Evolutionary conservation across 2,888 invertebrate genomes (phyloP).

Genomic region (Choreutis nemorana): DNA sequence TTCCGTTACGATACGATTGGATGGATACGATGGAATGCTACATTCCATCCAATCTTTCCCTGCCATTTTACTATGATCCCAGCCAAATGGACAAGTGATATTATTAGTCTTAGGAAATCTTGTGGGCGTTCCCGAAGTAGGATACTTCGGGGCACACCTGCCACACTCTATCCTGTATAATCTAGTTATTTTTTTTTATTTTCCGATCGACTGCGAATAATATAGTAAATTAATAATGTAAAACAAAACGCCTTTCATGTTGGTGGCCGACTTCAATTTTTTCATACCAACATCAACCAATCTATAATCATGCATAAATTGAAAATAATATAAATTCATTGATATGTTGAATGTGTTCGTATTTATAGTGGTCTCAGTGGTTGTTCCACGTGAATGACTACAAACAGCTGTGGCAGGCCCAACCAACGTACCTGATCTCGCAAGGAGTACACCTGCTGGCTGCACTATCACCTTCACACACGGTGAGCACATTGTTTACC

Average conservation of each 20-base stretch:
- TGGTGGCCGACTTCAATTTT: slow-evolving; percentile 6
- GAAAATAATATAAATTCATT: neutral
- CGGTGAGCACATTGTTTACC: slow-evolving; percentile 53
- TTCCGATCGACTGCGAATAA: slow-evolving; percentile 1
- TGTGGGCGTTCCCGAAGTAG: too few species aligned
- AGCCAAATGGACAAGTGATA: neutral
- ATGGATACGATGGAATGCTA: neutral
- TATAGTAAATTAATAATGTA: neutral
- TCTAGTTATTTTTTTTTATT: neutral
- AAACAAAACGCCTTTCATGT: neutral
- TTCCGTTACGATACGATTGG: too few species aligned
- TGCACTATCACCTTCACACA: slow-evolving; percentile 72
- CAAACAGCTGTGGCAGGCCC: slow-evolving; percentile 65
- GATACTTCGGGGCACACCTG: too few species aligned
- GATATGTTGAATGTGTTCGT: slow-evolving; percentile 3
- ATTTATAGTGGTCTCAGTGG: slow-evolving; percentile 68
- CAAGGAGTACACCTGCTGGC: slow-evolving; percentile 70
- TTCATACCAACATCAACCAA: slow-evolving; percentile 1
- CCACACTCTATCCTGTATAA: too few species aligned
- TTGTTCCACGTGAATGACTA: slow-evolving; percentile 65
- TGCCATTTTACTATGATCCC: neutral
- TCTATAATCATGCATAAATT: neutral
- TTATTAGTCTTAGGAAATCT: neutral
- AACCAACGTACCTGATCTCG: slow-evolving; percentile 72
- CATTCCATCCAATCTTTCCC: neutral